These are phyloP conservation scores for Neopelma chrysocephalum DNA, from an alignment of 2,797 vertebrate genomes.

Conservation along the genomic window DNA sequence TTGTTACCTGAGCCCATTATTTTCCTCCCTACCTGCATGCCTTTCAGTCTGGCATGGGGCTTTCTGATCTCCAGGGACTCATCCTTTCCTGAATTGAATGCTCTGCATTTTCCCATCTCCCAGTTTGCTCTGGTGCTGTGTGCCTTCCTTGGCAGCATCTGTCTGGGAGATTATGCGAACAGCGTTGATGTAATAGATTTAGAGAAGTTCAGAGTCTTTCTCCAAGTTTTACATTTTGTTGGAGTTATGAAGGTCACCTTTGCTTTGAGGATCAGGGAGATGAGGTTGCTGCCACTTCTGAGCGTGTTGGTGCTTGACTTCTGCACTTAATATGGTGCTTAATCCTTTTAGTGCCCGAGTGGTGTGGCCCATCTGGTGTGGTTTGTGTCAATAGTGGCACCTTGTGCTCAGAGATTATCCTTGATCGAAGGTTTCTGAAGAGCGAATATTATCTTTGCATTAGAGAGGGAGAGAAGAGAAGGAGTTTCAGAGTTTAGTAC, in stretches of 20 bases:
- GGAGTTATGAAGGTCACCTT: slow-evolving; percentile 7
- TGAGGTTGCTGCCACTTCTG: neutral
- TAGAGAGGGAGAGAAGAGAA: neutral
- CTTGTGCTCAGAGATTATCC: neutral
- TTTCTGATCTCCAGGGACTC: neutral
- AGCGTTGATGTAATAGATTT: neutral
- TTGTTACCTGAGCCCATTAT: neutral
- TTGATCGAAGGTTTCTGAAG: neutral
- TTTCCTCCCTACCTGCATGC: neutral
- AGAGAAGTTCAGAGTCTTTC: neutral
- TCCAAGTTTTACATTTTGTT: neutral
- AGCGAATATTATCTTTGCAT: neutral
- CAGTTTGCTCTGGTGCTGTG: neutral
- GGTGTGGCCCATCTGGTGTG: neutral
- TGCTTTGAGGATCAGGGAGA: neutral
- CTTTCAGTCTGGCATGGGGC: neutral
- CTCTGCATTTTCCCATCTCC: neutral
- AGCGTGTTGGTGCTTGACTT: accelerated
- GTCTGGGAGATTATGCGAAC: neutral
- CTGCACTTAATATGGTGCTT: neutral
- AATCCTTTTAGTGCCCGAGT: neutral
- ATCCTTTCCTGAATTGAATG: neutral
- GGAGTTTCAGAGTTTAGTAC: neutral
- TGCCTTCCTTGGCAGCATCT: neutral
- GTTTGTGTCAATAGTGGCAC: neutral